A percentile compares a stretch with the other conserved stretches of the same genome.
Evolutionary conservation across 2,113 vertebrate species (phyloP).

Genomic region (Rhinopomastus cyanomelas): DNA sequence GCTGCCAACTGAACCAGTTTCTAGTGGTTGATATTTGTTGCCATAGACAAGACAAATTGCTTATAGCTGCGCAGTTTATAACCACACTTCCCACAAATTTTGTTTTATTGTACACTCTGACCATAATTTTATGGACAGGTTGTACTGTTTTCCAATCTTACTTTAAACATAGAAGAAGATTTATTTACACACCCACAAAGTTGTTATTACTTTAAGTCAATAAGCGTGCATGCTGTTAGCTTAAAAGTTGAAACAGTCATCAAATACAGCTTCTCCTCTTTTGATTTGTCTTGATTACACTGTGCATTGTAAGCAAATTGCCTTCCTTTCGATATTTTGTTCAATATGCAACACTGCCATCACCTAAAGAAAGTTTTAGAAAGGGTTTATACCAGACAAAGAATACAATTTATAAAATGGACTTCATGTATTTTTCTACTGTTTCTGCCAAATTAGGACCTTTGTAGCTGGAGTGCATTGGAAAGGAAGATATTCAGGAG

Average conservation of each 20-base stretch:
- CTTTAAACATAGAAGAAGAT: neutral
- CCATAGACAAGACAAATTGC: neutral
- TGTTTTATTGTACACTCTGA: neutral
- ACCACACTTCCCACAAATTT: neutral
- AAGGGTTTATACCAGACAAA: neutral
- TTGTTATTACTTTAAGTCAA: neutral
- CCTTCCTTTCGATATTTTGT: neutral
- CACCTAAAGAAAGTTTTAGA: neutral
- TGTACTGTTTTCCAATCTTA: neutral
- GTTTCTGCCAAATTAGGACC: neutral
- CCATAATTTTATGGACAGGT: neutral
- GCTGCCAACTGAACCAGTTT: neutral
- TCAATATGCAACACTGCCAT: neutral
- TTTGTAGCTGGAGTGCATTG: neutral
- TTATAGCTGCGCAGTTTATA: neutral
- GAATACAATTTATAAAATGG: neutral
- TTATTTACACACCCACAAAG: neutral
- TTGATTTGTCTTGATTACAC: slow-evolving; percentile 8
- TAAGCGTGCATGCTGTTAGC: neutral
- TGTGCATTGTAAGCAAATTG: neutral
- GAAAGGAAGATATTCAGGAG: neutral
- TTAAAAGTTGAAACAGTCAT: neutral
- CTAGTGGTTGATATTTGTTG: neutral
- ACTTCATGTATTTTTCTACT: neutral
- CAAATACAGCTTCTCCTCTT: neutral